phyloP scores from a whole-genome alignment of 2,888 invertebrate genomes.

The Cerastoderma edule region DNA sequence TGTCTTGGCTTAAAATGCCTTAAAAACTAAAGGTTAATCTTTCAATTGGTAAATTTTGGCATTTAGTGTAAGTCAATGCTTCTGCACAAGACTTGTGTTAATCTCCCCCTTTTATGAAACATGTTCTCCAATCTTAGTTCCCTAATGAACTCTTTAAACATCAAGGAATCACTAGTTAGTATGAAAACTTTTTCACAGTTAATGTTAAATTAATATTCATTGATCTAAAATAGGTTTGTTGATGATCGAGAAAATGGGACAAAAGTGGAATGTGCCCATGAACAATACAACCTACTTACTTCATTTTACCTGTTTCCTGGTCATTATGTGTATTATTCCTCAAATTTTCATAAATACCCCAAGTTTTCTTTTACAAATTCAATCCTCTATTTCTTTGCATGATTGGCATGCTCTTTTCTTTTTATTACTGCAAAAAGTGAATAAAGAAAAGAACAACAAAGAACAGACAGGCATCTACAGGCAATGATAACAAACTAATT shows the following conservation, averaged over 20 bases:
- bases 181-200: background rate
- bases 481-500: too few relatives aligned
- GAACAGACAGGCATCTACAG: too few relatives aligned
- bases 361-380: too few relatives aligned
- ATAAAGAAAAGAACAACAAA: too few relatives aligned
- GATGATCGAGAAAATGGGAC: background rate
- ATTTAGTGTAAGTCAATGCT: conserved; percentile 89
- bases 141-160: background rate
- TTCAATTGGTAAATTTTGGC: background rate
- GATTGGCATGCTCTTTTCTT: too few relatives aligned
- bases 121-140: conserved; percentile 30
- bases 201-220: background rate
- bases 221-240: background rate
- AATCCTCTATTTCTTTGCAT: too few relatives aligned
- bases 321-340: too few relatives aligned
- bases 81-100: too few relatives aligned
- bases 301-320: background rate
- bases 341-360: too few relatives aligned
- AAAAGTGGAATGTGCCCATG: conserved; percentile 1
- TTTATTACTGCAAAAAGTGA: too few relatives aligned
- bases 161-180: background rate
- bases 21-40: background rate
- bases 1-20: background rate
- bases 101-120: too few relatives aligned
- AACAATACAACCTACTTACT: background rate